Evolutionary conservation across 2,888 invertebrate genomes (phyloP).

Genomic region (Emmelina monodactyla): DNA sequence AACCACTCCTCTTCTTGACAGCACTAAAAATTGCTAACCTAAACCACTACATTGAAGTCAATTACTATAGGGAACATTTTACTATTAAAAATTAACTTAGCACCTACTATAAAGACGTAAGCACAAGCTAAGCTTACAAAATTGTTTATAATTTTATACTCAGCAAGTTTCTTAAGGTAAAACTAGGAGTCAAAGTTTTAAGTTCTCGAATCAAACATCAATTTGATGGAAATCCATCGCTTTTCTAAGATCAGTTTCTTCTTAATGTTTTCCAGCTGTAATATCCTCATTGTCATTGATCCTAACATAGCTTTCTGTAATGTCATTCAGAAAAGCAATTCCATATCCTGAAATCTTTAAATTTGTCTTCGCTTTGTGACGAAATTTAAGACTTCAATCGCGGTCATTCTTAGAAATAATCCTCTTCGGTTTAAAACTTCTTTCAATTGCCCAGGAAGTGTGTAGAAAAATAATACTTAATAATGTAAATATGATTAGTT

Average conservation of each 20-base stretch:
- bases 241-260: too few relatives aligned
- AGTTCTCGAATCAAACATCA: too few relatives aligned
- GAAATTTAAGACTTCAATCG: too few relatives aligned
- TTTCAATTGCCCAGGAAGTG: slow-evolving; percentile 41
- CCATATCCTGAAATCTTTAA: too few relatives aligned
- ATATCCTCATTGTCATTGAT: background rate
- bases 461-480: slow-evolving; percentile 35
- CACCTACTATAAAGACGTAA: slow-evolving; percentile 55
- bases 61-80: slow-evolving; percentile 85
- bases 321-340: too few relatives aligned
- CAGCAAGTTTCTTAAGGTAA: slow-evolving; percentile 54
- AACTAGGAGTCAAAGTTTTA: slow-evolving; percentile 45
- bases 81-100: slow-evolving; percentile 67
- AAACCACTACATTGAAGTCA: slow-evolving; percentile 79
- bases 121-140: slow-evolving; percentile 56
- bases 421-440: background rate
- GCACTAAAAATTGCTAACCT: slow-evolving; percentile 31
- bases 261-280: too few relatives aligned
- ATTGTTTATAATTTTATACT: slow-evolving; percentile 64
- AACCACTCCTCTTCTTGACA: slow-evolving; percentile 12
- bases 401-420: too few relatives aligned
- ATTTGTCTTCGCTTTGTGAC: too few relatives aligned
- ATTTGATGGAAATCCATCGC: too few relatives aligned
- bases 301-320: too few relatives aligned
- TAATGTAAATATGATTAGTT: slow-evolving; percentile 47